These are phyloP conservation scores for Casuarius casuarius DNA, from an alignment of 2,113 vertebrate genomes.

Conservation along the genomic window DNA sequence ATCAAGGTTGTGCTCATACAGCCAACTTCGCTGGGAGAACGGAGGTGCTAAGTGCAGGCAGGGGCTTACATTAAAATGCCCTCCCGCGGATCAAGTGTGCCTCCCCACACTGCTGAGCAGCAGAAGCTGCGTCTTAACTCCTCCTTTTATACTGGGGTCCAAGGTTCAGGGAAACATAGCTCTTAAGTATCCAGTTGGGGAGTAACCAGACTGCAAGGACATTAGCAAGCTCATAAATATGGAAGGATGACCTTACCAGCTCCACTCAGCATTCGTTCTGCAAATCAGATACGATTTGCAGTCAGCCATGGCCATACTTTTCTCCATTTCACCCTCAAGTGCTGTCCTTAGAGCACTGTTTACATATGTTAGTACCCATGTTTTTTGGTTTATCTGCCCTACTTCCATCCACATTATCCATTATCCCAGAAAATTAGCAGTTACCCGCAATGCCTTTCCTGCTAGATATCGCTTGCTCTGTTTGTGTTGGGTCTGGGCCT, in stretches of 20 bases:
- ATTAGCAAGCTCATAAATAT: conserved; percentile 52
- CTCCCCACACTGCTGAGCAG: background rate
- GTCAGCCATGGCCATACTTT: conserved; percentile 9
- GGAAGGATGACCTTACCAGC: conserved; percentile 59
- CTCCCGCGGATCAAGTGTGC: rapidly evolving
- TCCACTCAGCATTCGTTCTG: background rate
- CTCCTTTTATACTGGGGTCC: rapidly evolving
- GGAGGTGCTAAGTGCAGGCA: background rate
- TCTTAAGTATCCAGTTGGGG: background rate
- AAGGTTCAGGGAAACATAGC: background rate
- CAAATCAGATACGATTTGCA: conserved; percentile 45
- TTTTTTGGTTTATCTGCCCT: background rate
- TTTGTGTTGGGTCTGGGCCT: background rate
- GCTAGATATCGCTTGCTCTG: background rate
- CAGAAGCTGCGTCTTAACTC: background rate
- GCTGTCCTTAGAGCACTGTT: background rate
- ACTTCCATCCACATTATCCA: background rate
- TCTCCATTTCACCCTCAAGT: conserved; percentile 49
- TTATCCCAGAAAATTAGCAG: background rate
- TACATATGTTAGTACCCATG: conserved; percentile 22
- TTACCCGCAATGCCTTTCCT: background rate
- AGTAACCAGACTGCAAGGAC: background rate
- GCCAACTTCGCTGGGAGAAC: background rate
- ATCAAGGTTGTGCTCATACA: background rate
- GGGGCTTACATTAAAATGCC: background rate